phyloP scores from a whole-genome alignment of 2,797 vertebrate genomes.

The Girardinus metallicus region DNA sequence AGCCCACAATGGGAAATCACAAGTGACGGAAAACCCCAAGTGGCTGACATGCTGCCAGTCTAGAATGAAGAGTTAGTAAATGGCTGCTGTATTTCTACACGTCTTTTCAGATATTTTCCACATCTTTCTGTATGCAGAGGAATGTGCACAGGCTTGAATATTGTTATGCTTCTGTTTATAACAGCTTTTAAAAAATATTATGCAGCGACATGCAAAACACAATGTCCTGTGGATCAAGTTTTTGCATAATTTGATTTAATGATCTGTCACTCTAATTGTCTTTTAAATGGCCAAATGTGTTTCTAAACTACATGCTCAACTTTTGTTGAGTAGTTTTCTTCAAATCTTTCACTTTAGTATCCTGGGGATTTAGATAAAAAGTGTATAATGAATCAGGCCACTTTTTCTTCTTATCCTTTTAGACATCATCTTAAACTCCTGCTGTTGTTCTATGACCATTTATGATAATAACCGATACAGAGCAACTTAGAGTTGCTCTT shows the following conservation, averaged over 20 bases:
- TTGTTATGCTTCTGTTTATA: slow-evolving; percentile 12
- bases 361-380: neutral
- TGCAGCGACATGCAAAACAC: neutral
- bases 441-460: neutral
- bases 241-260: slow-evolving; percentile 6
- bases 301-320: neutral
- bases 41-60: slow-evolving; percentile 31
- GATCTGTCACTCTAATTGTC: slow-evolving; percentile 7
- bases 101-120: neutral
- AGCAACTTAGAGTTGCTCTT: neutral
- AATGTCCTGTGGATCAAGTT: neutral
- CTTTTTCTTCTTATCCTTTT: neutral
- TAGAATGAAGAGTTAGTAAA: slow-evolving; percentile 19
- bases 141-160: slow-evolving; percentile 6
- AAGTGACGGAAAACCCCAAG: slow-evolving; percentile 49
- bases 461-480: neutral
- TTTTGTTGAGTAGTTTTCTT: neutral
- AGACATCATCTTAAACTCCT: neutral
- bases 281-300: neutral
- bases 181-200: neutral
- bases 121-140: slow-evolving; percentile 15
- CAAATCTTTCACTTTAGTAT: neutral
- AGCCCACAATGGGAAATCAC: slow-evolving; percentile 29
- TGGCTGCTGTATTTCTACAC: slow-evolving; percentile 12
- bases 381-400: neutral